Conservation (phyloP, 1,140 invertebrate genomes). For the Musca domestica region DNA sequence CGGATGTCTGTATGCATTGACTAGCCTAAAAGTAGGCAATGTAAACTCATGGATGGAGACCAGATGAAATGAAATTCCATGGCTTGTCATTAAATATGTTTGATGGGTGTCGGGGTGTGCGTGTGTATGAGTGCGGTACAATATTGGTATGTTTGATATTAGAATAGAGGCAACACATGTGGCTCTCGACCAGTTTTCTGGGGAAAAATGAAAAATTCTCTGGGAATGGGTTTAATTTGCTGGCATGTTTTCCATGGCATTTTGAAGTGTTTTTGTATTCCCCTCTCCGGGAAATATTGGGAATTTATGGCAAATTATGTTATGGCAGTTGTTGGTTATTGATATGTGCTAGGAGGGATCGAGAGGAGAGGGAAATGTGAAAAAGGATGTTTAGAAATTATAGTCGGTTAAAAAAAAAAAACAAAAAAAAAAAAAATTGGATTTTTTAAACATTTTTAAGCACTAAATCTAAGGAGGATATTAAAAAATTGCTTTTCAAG, state of each 20-base stretch:
- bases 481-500: no score
- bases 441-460: no score
- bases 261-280: background rate
- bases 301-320: conserved; percentile 21
- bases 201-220: no score
- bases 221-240: no score
- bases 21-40: background rate
- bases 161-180: no score
- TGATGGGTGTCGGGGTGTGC: background rate
- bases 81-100: conserved; percentile 20
- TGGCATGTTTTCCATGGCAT: background rate
- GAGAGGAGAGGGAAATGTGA: no score
- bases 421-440: no score
- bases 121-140: background rate
- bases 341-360: background rate
- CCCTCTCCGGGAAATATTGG: conserved; percentile 17
- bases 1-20: background rate
- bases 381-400: no score
- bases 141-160: background rate
- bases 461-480: no score
- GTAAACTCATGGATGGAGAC: background rate
- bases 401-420: no score
- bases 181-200: no score
- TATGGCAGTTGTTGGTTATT: conserved; percentile 12
- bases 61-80: background rate